phyloP scores from a whole-genome alignment of 2,113 vertebrate genomes.

The Bombycilla garrulus region DNA sequence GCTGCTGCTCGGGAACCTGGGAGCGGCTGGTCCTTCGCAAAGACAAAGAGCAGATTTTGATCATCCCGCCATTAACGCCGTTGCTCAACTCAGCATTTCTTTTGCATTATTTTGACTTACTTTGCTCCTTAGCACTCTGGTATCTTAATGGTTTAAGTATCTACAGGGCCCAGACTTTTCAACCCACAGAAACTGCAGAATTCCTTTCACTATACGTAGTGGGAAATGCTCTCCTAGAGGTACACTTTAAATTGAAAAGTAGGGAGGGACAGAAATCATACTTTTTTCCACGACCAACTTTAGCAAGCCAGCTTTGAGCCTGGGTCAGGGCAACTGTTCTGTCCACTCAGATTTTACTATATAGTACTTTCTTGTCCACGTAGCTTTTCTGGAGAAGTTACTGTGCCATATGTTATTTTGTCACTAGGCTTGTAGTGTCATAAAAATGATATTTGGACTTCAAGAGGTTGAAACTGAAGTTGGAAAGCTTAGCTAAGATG shows the following conservation, averaged over 20 bases:
- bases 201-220: neutral
- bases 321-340: neutral
- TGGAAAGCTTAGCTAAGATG: slow-evolving; percentile 20
- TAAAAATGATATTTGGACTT: slow-evolving; percentile 50
- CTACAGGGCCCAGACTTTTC: neutral
- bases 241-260: neutral
- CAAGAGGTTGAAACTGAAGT: slow-evolving; percentile 6
- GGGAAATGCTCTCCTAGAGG: neutral
- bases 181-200: neutral
- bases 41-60: neutral
- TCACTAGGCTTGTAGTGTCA: slow-evolving; percentile 53
- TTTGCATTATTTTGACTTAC: neutral
- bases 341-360: neutral
- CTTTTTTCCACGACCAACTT: neutral
- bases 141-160: neutral
- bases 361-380: slow-evolving; percentile 1
- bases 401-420: slow-evolving; percentile 3
- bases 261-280: neutral
- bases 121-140: neutral
- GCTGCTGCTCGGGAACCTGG: neutral
- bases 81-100: neutral
- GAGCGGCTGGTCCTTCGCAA: neutral
- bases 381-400: slow-evolving; percentile 44
- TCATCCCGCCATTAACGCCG: neutral
- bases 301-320: slow-evolving; percentile 23